Base-by-base conservation (phyloP, 1,140 invertebrate species). In the Tetramorium simillimum region DNA sequence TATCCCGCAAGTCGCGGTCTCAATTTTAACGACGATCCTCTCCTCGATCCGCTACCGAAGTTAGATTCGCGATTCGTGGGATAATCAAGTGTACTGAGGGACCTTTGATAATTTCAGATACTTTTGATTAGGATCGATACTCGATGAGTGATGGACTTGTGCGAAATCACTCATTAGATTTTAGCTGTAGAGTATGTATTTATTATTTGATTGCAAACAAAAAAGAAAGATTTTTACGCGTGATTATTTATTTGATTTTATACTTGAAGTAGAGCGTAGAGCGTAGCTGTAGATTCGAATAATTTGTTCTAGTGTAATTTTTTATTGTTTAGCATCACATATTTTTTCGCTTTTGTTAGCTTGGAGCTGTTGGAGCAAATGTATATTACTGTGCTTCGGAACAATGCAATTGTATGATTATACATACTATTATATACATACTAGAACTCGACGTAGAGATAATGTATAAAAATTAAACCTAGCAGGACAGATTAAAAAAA, bases 191-290 rank as follows among this genome's bases (percentile, higher is more conserved):
- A 3, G 33, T 60, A 33, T 6, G 28, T 78, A 82, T 69, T 69
- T 69, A 69, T 69, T 69, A 24, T 49, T 69, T 37, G 60, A 6
- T 46, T 49, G 65, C 43, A 49, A 49, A 28, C 40, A 7, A 21
- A 46, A 24, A 0, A 21, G 12, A 46, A 24, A 24, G 33, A 33
- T 65, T 33, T 60, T 14, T 86, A 28, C 53, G 62, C 40, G 53
- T 28, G 21, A 9, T 88, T 78, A 78, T 78, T 58, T 60, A 85
- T 67, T 76, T 56, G 37, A 82, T 53, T 53, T 53, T 53, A n/a
- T n/a, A 58, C n/a, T 6, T 72, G 88, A 49, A 21, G 85, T 76
- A 80, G 18, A 80, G 18, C 33, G 67, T 87, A 90, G 89, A 62
- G 21, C 46, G 9, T 86, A 78, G 63, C 18, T 40, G 21, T 67